Evolutionary conservation across 2,797 vertebrate genomes (phyloP).

Genomic region (Liparis tanakae): DNA sequence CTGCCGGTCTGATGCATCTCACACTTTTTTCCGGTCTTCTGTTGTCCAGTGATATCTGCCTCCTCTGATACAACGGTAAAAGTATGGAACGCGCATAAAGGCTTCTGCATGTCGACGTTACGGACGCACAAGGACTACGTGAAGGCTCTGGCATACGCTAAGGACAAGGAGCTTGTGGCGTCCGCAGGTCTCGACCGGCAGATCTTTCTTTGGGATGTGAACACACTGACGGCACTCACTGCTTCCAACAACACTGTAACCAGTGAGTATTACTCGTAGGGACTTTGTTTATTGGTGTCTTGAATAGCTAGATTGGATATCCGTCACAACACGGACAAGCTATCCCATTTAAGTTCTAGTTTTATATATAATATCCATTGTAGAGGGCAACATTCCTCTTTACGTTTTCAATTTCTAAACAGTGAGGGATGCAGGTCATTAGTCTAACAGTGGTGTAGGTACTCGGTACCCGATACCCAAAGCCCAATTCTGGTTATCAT

Average conservation of each 20-base stretch:
- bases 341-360: background rate
- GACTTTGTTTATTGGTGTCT: background rate
- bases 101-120: conserved; percentile 99
- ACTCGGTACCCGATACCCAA: background rate
- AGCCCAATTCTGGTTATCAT: background rate
- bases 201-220: conserved; percentile 99
- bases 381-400: background rate
- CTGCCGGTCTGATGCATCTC: background rate
- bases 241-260: conserved; percentile 99
- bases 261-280: conserved; percentile 83
- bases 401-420: background rate
- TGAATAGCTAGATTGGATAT: background rate
- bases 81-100: conserved; percentile 99
- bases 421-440: background rate
- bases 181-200: conserved; percentile 97
- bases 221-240: conserved; percentile 97
- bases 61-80: conserved; percentile 99
- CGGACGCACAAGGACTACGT: conserved; percentile 99
- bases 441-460: background rate
- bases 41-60: conserved; percentile 94
- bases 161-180: conserved; percentile 98
- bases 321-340: background rate
- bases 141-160: conserved; percentile 97
- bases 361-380: background rate
- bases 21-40: conserved; percentile 8